Percentiles rank a stretch among this genome's conserved stretches.
phyloP scores from a whole-genome alignment of 2,113 vertebrate genomes.

The Catharus bicknelli region DNA sequence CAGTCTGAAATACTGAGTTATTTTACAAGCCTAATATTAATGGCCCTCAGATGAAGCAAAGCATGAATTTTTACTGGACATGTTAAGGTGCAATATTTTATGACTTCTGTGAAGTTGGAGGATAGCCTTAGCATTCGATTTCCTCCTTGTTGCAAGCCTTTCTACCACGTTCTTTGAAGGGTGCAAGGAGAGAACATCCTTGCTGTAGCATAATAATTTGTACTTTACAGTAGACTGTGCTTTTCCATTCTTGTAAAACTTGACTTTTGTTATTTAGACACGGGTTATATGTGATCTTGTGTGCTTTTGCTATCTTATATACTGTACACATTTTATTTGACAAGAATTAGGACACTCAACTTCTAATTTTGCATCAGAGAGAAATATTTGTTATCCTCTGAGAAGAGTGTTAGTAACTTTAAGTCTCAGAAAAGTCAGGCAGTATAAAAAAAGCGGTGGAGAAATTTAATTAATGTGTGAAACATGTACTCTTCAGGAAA shows the following conservation, averaged over 20 bases:
- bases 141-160: not conserved
- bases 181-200: not conserved
- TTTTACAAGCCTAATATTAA: not conserved
- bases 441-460: not conserved
- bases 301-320: not conserved
- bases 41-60: not conserved
- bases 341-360: not conserved
- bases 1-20: not conserved
- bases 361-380: not conserved
- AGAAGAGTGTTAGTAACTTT: not conserved
- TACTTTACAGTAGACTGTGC: not conserved
- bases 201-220: not conserved
- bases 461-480: not conserved
- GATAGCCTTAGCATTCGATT: not conserved
- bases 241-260: not conserved
- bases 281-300: not conserved
- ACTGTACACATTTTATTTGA: not conserved
- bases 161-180: not conserved
- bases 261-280: not conserved
- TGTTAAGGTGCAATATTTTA: not conserved
- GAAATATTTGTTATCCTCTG: not conserved
- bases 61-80: not conserved
- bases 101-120: not conserved
- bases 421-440: not conserved
- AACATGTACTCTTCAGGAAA: not conserved